Percentiles rank a stretch among this genome's conserved stretches.
These are phyloP conservation scores for Cyprinodon diabolis DNA, from an alignment of 2,797 vertebrate genomes.

Conservation along the genomic window DNA sequence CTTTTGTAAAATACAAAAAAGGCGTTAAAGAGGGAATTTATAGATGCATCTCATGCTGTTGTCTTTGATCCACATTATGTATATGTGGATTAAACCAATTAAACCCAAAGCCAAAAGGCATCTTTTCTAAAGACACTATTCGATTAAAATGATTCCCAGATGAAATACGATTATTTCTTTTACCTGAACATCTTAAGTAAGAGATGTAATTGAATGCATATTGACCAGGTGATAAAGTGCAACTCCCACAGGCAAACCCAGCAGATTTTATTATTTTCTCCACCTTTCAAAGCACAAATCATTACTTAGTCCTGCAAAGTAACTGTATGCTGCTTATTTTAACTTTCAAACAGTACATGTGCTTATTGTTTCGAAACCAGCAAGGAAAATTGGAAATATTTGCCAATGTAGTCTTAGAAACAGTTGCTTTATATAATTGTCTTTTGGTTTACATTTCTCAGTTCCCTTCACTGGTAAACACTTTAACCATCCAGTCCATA, in stretches of 20 bases:
- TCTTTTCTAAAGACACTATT: conserved; percentile 49
- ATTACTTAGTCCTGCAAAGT: conserved; percentile 5
- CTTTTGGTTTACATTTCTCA: conserved; percentile 35
- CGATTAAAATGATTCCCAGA: conserved; percentile 32
- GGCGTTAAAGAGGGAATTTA: conserved; percentile 59
- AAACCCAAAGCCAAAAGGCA: conserved; percentile 25
- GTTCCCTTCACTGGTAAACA: conserved; percentile 22
- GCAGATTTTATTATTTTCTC: conserved; percentile 18
- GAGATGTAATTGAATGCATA: conserved; percentile 55
- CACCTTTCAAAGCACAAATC: conserved; percentile 28
- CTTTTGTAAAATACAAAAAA: conserved; percentile 61
- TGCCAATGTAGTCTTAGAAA: conserved; percentile 33
- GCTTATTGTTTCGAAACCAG: conserved; percentile 36
- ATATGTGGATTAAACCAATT: too few species aligned
- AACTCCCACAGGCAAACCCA: conserved; percentile 29
- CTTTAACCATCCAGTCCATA: conserved; percentile 9
- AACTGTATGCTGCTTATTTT: conserved; percentile 9
- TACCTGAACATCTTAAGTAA: conserved; percentile 41
- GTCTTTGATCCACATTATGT: conserved; percentile 52
- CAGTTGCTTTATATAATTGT: conserved; percentile 37
- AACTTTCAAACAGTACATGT: conserved; percentile 15
- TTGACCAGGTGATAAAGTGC: conserved; percentile 40
- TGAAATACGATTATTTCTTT: conserved; percentile 35
- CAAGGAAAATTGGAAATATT: conserved; percentile 23
- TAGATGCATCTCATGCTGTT: conserved; percentile 38